Base-by-base conservation (phyloP, 2,888 invertebrate species). In the Malthinus seriepunctatus region DNA sequence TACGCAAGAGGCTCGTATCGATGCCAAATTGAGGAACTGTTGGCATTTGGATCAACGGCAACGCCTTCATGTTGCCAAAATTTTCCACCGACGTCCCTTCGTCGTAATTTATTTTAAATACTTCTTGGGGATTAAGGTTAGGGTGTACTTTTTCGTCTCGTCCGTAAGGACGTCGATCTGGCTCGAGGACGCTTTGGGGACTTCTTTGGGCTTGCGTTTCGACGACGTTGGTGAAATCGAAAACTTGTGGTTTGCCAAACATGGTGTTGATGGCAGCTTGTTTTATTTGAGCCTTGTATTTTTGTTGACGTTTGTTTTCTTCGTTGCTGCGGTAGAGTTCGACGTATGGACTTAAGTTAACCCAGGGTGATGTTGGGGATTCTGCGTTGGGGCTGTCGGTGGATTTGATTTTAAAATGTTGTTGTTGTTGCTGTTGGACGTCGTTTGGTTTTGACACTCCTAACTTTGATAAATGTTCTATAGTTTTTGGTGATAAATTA, bases 181-280 rank as follows among this genome's bases (percentile, higher is more conserved):
- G 5, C 3, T 42, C 23, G 15, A 15, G n/a, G 23, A 11, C 9
- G 10, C 12, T 8, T 31, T 11, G 12, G n/a, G 46, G 32, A n/a
- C 23, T 39, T 1, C 23, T 39, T 32, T 45, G 38, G 5, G 14
- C 31, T 45, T 42, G 35, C 1, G 33, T 44, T 8, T 70, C 68
- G 49, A 80, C 70, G 0, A 77, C 80, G 57, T 81, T 80, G 0
- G 78, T 76, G 48, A 80, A 74, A 65, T 81, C 81, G 60, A 82
- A 81, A 1, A 78, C 78, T 68, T 80, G 80, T 54, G 80, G 80
- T 35, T 72, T 76, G 0, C 78, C 79, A 5, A 82, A 63, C 6
- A 81, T 81, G 0, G 74, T 77, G 0, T 74, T 75, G 51, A 81
- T 81, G 65, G 81, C 80, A 48, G 56, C 12, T 8, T 60, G 50